Evolutionary conservation across 2,888 invertebrate species (phyloP).

Genomic region (Colostygia pectinataria): DNA sequence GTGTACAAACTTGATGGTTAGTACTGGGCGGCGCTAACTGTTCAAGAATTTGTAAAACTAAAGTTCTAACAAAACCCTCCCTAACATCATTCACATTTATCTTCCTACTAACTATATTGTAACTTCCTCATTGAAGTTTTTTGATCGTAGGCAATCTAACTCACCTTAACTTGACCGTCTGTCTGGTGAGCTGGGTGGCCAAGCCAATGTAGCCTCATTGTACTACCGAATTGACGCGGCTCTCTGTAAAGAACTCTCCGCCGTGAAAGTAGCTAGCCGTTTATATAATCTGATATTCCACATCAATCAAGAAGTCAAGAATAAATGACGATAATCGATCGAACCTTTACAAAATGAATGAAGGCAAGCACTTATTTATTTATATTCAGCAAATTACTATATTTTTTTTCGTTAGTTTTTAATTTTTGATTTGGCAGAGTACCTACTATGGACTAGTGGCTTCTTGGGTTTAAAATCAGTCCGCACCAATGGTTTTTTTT

Average conservation of each 20-base stretch:
- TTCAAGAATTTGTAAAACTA: no score
- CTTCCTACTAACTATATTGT: neutral
- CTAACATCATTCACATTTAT: no score
- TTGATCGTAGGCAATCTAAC: neutral
- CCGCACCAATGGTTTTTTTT: no score
- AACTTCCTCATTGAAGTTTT: slow-evolving; percentile 3
- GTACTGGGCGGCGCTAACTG: no score
- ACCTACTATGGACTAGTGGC: no score
- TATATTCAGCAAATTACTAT: no score
- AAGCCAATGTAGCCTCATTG: slow-evolving; percentile 8
- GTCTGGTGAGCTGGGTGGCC: slow-evolving; percentile 9
- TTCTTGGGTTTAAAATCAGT: no score
- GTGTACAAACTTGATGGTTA: neutral
- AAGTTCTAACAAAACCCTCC: no score
- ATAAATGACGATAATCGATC: slow-evolving; percentile 2
- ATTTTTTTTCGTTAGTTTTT: no score
- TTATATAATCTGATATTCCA: slow-evolving; percentile 70
- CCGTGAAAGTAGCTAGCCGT: slow-evolving; percentile 59
- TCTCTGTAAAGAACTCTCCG: slow-evolving; percentile 7
- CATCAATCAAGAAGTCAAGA: slow-evolving; percentile 59
- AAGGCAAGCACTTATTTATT: no score
- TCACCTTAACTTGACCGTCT: neutral
- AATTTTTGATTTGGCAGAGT: no score
- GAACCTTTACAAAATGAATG: slow-evolving; percentile 2
- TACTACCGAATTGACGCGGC: slow-evolving; percentile 19